Conservation (phyloP, 2,888 invertebrate species). For the Amphiduros pacificus region DNA sequence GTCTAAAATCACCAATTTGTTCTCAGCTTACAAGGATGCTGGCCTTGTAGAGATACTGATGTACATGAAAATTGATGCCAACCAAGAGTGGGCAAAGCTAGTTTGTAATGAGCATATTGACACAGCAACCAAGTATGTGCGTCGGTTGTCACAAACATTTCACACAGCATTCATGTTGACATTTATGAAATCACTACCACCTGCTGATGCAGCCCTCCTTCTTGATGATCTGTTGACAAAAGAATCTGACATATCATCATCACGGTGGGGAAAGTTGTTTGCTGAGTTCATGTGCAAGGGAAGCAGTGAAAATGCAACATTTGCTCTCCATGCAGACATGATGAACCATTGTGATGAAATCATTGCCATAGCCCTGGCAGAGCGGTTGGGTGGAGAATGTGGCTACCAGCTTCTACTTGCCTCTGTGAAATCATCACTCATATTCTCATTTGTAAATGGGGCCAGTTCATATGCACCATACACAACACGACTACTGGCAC, state of each 20-base stretch:
- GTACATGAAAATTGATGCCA: not conserved
- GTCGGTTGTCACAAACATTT: slow-evolving; percentile 10
- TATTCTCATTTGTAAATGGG: slow-evolving; percentile 19
- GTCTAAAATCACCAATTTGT: not conserved
- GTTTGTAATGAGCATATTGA: not conserved
- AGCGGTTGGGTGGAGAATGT: slow-evolving; percentile 22
- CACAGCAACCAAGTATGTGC: not conserved
- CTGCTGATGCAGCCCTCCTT: not conserved
- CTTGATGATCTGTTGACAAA: too few species aligned
- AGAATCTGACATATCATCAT: too few species aligned
- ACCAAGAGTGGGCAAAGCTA: not conserved
- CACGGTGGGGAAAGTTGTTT: not conserved
- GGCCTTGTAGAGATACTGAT: not conserved
- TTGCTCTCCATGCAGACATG: slow-evolving; percentile 25
- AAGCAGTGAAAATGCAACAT: slow-evolving; percentile 8
- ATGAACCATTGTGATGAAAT: slow-evolving; percentile 30
- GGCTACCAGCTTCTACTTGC: slow-evolving; percentile 26
- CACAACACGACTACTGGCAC: not conserved
- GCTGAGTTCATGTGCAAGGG: not conserved
- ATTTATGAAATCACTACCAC: not conserved
- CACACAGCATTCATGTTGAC: not conserved
- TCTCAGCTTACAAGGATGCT: not conserved
- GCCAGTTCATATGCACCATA: slow-evolving; percentile 26
- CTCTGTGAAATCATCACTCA: slow-evolving; percentile 22
- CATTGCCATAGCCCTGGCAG: slow-evolving; percentile 22